Evolutionary conservation across 92 coral and sea anemone species (phyloP), one percentile per base, ranked within the genome.

Genomic region (Zoanthus solanderi): DNA sequence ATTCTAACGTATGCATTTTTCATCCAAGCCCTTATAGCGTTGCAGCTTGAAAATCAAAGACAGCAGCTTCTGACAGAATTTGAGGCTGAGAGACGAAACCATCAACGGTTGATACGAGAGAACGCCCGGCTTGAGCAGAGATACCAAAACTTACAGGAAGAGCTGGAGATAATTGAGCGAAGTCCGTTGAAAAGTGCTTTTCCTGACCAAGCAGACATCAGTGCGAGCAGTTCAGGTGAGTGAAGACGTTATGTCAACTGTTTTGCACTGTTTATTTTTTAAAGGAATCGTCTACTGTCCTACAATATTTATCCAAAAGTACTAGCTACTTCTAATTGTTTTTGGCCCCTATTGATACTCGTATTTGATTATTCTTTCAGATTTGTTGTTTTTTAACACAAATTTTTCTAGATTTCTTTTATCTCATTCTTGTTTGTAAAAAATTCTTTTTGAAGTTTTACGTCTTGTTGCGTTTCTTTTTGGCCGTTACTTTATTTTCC

Each of bases 51-150:
- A 5, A 93, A 89, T 0, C 97, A 97, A 65, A 91, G 90, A 65
- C 84, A 85, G 8, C 99, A 97, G 91, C 78, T 97, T 6, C 54
- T 95, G 78, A 90, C 95, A 11, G 99, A 97, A 90, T 92, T 95
- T 80, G 99, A 97, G 81, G 96, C 99, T 0, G 99, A 95, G 88
- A 87, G 98, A 63, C 92, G 92, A 72, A 96, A 97, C 89, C 99
- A 97, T 76, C 99, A 97, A 79, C 85, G 96, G 42, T 91, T 97
- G 84, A 85, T 97, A 76, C 89, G 98, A 79, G 99, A 97, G 83
- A 94, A 95, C 72, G 94, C 94, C 34, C 95, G 99, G 31, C 92
- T 97, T 46, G 98, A 97, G 54, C 99, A 95, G 71, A 91, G 99
- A 75, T 97, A 90, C 88, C 98, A 95, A 57, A 97, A 97, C 85